Evolutionary conservation across 2,113 vertebrate genomes (phyloP), one percentile per base, ranked within the genome.

Genomic region (Tauraco erythrolophus): DNA sequence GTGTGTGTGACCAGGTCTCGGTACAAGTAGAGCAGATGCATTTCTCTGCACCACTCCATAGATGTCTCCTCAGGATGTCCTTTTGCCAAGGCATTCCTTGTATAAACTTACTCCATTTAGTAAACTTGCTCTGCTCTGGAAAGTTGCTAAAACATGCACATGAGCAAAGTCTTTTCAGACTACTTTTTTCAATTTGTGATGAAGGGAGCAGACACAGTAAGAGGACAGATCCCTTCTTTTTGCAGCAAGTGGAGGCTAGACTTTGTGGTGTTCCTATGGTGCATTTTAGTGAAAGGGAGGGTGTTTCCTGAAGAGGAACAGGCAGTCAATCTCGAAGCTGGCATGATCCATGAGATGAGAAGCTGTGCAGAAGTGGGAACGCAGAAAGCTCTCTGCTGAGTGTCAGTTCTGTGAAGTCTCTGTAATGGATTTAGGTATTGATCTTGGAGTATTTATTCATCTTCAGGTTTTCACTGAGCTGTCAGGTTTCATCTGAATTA

Each of bases 401-500:
- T 54, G 61, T 69, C 33, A 58, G 56, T 87, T 50, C 56, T 33
- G 19, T 75, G 70, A 74, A 61, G 41, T 64, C 53, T 81, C 60
- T 75, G 57, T 70, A 88, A 90, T 58, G 71, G 88, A 69, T 85
- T 94, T 86, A 88, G n/a, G 88, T 70, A 90, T 88, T 92, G 85
- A 89, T 95, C 46, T 58, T 91, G 43, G 62, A 88, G 61, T 74
- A 71, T 37, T 85, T 95, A 57, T 79, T 87, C 46, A 78, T 87
- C 22, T 65, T 77, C 35, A 66, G 33, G 35, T 84, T 89, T 77
- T 85, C 37, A 77, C 53, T 41, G 53, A 84, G 57, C 60, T 91
- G 48, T 85, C 85, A 85, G 50, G 19, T 72, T 93, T 94, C 48
- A 96, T 91, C 88, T 54, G 53, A 86, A 93, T 93, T 94, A 97